A percentile compares a stretch with the other conserved stretches of the same genome.
These are phyloP conservation scores for Liodrosophila aerea DNA, from an alignment of 2,888 invertebrate species.

Conservation along the genomic window DNA sequence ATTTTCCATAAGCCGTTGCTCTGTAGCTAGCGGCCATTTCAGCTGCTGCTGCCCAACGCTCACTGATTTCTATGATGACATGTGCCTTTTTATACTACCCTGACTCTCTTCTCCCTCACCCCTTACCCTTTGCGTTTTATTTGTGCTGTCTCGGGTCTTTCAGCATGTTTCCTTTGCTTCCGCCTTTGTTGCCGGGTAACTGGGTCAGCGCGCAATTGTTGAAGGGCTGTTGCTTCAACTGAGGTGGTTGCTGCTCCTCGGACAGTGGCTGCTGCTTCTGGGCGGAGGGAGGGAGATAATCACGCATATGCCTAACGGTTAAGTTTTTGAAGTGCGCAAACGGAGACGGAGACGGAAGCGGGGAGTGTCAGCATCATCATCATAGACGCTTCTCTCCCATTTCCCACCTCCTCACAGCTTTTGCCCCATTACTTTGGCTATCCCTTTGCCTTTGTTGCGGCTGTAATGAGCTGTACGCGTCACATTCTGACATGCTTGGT, in stretches of 20 bases:
- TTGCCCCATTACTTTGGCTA: slow-evolving; percentile 2
- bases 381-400: slow-evolving; percentile 16
- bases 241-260: slow-evolving; percentile 20
- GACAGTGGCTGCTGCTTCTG: slow-evolving; percentile 30
- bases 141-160: slow-evolving; percentile 52
- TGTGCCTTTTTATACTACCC: slow-evolving; percentile 65
- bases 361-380: slow-evolving; percentile 60
- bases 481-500: slow-evolving; percentile 16
- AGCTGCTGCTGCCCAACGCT: slow-evolving; percentile 41
- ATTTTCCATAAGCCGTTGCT: slow-evolving; percentile 64
- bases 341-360: slow-evolving; percentile 39
- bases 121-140: not conserved
- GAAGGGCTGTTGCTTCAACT: slow-evolving; percentile 48
- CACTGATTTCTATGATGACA: slow-evolving; percentile 76
- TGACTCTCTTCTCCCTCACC: slow-evolving; percentile 6
- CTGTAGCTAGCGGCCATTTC: slow-evolving; percentile 56
- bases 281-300: slow-evolving; percentile 70
- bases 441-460: slow-evolving; percentile 24
- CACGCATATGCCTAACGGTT: slow-evolving; percentile 76
- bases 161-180: slow-evolving; percentile 74
- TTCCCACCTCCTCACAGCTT: too few relatives aligned
- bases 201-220: slow-evolving; percentile 76
- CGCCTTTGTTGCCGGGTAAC: slow-evolving; percentile 77
- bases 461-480: slow-evolving; percentile 63
- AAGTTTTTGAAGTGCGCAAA: slow-evolving; percentile 70